phyloP scores from a whole-genome alignment of 2,888 invertebrate species.

The Thera obeliscata region DNA sequence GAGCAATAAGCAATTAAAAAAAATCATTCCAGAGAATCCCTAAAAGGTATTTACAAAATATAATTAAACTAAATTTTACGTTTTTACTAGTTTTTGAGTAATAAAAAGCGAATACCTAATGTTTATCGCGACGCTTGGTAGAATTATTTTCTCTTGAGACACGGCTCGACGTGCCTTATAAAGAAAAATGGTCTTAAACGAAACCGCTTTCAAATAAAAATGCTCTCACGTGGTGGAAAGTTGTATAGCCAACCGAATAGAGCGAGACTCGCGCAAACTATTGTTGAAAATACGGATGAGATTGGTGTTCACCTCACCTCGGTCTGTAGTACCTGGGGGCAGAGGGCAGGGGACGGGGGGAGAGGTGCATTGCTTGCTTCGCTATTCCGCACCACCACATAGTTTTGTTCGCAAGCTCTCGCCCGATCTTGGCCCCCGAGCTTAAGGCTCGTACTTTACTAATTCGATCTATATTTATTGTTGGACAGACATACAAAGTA shows the following conservation, averaged over 20 bases:
- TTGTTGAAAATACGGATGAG: conserved; percentile 63
- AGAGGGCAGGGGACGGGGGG: conserved; percentile 42
- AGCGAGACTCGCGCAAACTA: conserved; percentile 58
- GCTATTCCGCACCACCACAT: conserved; percentile 71
- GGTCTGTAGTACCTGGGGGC: conserved; percentile 59
- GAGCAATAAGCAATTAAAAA: too few relatives aligned
- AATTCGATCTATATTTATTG: conserved; percentile 57
- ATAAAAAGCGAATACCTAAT: too few relatives aligned
- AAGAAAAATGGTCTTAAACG: neutral
- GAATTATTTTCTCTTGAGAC: neutral
- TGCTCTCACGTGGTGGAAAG: neutral
- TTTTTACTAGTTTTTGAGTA: too few relatives aligned
- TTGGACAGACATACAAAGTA: too few relatives aligned
- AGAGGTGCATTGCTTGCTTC: conserved; percentile 62
- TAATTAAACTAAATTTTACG: too few relatives aligned
- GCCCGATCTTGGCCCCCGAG: conserved; percentile 57
- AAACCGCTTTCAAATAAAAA: conserved; percentile 4
- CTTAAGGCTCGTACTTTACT: conserved; percentile 69
- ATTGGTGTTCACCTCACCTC: conserved; percentile 65
- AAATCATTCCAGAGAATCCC: too few relatives aligned
- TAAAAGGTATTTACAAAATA: too few relatives aligned
- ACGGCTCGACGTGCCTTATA: neutral
- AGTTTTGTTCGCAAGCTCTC: conserved; percentile 78
- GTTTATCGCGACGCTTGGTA: neutral
- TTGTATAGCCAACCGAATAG: conserved; percentile 16